Evolutionary conservation across 2,888 invertebrate genomes (phyloP), one percentile per base, ranked within the genome.

Genomic region (Latrodectus hesperus): DNA sequence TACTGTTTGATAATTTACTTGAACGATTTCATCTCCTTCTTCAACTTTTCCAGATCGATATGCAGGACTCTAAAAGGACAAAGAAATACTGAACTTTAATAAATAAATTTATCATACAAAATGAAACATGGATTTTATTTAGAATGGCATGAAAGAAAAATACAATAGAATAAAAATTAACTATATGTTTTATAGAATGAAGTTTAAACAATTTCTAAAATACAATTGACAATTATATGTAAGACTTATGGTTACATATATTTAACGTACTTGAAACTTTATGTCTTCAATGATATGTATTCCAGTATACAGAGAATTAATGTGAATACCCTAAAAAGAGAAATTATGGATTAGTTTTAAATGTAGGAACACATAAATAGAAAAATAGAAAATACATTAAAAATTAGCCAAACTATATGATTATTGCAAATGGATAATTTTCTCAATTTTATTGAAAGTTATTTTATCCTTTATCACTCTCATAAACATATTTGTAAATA

Each of bases 21-120:
- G 97, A 68, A 99, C 96, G 90, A 99, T 96, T 94, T 99, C 99
- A 93, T 99, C 99, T 0, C 98, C 99, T 91, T 96, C 96, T 93
- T 98, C 98, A 91, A 99, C 96, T 93, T 96, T 97, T 3, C 96
- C 96, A 90, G 96, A 96, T 68, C 96, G 95, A 93, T 98, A 97
- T 64, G 98, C 98, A 5, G 98, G 97, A 77, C 98, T 97, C 91
- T 97, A 96, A 38, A 77, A 65, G 65, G n/a, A 60, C 1, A 67
- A 1, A 64, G 14, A 17, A 67, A 38, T 14, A 67, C 10, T 68
- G 11, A 68, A 17, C 65, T 51, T 10, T 9, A 60, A 9, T 26
- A 26, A 49, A 73, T 0, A 55, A 73, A 73, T 16, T 12, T 60
- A 60, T 16, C 4, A 55, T 8, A 55, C 12, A 60, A 10, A 60